Base-by-base conservation (phyloP, 2,113 vertebrate species). In the Merops nubicus region DNA sequence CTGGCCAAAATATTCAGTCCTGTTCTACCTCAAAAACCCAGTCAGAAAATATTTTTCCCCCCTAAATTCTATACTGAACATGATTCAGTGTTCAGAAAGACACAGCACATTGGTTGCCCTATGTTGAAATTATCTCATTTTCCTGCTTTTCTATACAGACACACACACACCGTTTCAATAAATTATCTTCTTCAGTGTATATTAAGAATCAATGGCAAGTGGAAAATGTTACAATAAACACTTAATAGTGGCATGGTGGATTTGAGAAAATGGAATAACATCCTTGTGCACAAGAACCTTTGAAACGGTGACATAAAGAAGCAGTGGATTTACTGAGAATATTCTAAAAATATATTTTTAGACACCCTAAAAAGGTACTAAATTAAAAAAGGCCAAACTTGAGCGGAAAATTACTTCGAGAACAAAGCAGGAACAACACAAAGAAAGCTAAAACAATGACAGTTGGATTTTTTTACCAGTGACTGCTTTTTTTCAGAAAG, bases 401-500 rank as follows among this genome's bases (percentile, higher is more conserved):
- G 47, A 91, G 38, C 50, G 84, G 79, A 94, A 96, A 93, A 92
- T 60, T 60, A 76, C 81, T 93, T 26, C 38, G 31, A 29, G 83
- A 82, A 83, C 5, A 2, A 7, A 85, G 59, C 40, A 65, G 69
- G 70, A 83, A 80, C 50, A 79, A 76, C 28, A 85, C 16, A 60
- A 75, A 92, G 79, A 74, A 83, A 88, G 54, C 42, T 86, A 62
- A 78, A 95, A 85, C 57, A 87, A 92, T 88, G n/a, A 85, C 42
- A 90, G 67, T 31, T 75, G 53, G 23, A 53, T 91, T 93, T 96
- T 77, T 89, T 89, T 84, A 81, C 38, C 87, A 93, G 34, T 45
- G 67, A 75, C 83, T 97, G 62, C 95, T 96, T 98, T 62, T 96
- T 96, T 98, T 93, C 94, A 97, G 72, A 95, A 97, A 90, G 3